Evolutionary conservation across 2,888 invertebrate species (phyloP).

Genomic region (Drosophila ezoana): DNA sequence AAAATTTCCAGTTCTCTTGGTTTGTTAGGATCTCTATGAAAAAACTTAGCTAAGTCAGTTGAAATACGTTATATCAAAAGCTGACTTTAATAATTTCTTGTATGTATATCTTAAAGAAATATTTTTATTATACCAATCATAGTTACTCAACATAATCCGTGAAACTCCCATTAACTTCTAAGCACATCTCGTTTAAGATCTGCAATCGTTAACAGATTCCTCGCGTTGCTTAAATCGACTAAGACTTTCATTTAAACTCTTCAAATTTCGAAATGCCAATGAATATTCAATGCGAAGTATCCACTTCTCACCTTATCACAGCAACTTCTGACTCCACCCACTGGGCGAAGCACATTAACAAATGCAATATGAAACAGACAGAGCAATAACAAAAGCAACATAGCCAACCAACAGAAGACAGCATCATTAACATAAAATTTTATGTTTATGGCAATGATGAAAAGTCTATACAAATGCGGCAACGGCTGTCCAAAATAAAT

Average conservation of each 20-base stretch:
- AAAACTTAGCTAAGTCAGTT: no score
- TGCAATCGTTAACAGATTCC: no score
- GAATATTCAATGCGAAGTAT: constrained; percentile 8
- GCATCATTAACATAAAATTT: constrained; percentile 77
- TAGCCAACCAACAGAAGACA: constrained; percentile 37
- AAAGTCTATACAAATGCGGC: constrained; percentile 63
- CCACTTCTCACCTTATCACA: constrained; percentile 22
- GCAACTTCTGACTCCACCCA: background rate
- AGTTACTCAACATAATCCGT: no score
- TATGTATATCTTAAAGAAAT: no score
- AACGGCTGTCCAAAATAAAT: constrained; percentile 76
- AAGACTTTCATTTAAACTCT: background rate
- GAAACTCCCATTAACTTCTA: background rate
- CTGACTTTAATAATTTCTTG: no score
- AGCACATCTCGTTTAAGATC: background rate
- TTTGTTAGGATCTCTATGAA: no score
- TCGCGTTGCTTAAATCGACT: background rate
- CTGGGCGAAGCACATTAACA: constrained; percentile 19
- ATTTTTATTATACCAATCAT: no score
- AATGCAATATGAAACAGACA: constrained; percentile 67
- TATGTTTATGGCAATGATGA: constrained; percentile 74
- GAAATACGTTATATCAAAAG: no score
- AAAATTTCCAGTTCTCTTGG: no score
- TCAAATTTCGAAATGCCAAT: constrained; percentile 1
- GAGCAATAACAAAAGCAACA: constrained; percentile 51